Evolutionary conservation across 2,797 vertebrate species (phyloP).

Genomic region (Poecilia velifera): DNA sequence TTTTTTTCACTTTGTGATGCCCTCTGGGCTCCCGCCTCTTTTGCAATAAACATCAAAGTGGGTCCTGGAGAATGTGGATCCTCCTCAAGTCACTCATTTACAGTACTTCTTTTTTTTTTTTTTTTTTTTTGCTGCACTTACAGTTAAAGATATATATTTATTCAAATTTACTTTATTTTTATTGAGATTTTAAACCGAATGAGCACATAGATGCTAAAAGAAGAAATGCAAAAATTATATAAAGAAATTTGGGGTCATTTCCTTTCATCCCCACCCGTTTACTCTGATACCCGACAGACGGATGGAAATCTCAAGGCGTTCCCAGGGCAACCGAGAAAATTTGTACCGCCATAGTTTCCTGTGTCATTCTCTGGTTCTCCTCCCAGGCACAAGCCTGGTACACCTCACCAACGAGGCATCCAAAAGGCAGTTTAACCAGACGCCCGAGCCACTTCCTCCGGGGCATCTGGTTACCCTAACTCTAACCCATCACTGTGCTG

Average conservation of each 20-base stretch:
- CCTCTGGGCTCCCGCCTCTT: neutral
- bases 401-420: too few species aligned
- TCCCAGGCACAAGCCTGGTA: too few species aligned
- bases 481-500: neutral
- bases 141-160: neutral
- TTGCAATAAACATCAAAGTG: neutral
- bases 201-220: neutral
- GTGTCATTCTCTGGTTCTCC: too few species aligned
- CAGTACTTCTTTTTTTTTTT: neutral
- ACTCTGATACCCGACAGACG: neutral
- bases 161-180: neutral
- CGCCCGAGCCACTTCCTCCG: too few species aligned
- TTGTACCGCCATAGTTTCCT: too few species aligned
- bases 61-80: neutral
- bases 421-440: too few species aligned
- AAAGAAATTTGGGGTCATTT: neutral
- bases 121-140: neutral
- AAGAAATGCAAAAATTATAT: neutral
- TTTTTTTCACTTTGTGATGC: neutral
- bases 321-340: too few species aligned
- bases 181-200: neutral
- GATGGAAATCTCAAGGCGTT: too few species aligned
- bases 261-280: neutral
- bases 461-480: too few species aligned
- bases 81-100: neutral